These are phyloP conservation scores for Noctua janthe DNA, from an alignment of 2,888 invertebrate species.

Conservation along the genomic window DNA sequence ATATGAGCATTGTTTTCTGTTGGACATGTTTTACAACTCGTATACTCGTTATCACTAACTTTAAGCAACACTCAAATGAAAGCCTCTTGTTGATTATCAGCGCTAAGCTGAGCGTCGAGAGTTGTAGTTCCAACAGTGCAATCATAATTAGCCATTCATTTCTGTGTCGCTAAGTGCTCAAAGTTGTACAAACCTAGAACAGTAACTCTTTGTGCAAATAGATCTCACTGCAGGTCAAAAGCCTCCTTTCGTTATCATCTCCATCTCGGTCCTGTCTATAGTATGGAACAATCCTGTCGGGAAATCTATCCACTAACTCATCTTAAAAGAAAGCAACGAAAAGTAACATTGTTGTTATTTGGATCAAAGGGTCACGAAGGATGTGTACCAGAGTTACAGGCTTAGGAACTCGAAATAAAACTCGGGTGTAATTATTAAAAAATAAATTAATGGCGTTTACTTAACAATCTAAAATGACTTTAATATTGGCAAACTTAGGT, in stretches of 20 bases:
- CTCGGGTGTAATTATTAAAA: background rate
- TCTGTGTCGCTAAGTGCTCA: background rate
- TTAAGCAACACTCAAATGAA: background rate
- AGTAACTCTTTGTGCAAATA: background rate
- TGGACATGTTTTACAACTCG: background rate
- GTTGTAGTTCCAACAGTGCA: background rate
- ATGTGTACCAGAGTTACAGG: background rate
- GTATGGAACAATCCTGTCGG: background rate
- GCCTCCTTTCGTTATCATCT: background rate
- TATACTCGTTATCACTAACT: background rate
- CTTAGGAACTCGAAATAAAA: slow-evolving; percentile 22
- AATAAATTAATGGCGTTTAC: slow-evolving; percentile 53
- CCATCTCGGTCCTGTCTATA: background rate
- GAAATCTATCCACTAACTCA: background rate
- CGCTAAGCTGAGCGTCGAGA: background rate
- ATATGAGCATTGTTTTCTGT: slow-evolving; percentile 22
- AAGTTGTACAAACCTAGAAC: background rate
- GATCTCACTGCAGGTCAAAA: background rate
- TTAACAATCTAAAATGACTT: slow-evolving; percentile 18
- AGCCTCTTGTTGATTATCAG: background rate
- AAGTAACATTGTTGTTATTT: background rate
- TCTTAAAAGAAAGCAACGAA: background rate
- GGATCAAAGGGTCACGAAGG: background rate
- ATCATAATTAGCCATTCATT: background rate
- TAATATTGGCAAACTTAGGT: background rate